These are phyloP conservation scores for Pseudochirops cupreus DNA, from an alignment of 2,797 vertebrate species.

Conservation along the genomic window DNA sequence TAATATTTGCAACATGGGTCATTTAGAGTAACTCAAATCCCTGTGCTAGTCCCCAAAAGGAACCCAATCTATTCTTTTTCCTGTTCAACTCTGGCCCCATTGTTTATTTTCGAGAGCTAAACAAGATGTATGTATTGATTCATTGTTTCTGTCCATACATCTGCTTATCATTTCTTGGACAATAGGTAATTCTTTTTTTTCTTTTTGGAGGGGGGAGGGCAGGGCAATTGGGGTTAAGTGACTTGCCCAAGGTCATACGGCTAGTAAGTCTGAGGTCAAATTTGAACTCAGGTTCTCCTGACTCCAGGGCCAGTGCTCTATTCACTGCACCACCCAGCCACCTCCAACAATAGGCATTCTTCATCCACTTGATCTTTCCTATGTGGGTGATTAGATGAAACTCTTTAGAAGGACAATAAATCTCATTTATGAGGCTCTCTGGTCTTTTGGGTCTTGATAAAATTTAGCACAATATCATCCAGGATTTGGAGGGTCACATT, in stretches of 20 bases:
- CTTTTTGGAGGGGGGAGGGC: no score
- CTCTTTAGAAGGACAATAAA: background rate
- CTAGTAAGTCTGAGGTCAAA: no score
- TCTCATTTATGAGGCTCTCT: background rate
- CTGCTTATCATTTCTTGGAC: background rate
- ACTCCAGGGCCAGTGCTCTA: no score
- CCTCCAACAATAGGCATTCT: background rate
- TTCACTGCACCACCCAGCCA: no score
- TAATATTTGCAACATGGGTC: background rate
- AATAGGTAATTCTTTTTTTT: background rate
- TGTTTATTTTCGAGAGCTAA: background rate
- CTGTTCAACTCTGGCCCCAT: background rate
- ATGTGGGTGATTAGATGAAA: background rate
- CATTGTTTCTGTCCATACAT: background rate
- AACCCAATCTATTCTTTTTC: background rate
- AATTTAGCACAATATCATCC: background rate
- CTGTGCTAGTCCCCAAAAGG: background rate
- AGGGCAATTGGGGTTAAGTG: no score
- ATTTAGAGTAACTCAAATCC: background rate
- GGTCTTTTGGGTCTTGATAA: background rate
- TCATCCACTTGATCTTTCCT: background rate
- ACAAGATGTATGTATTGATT: background rate
- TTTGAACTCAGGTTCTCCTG: no score
- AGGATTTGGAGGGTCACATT: background rate
- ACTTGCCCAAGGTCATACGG: no score